Percentiles rank a stretch among this genome's conserved stretches.
Conservation (phyloP, 1,140 invertebrate genomes). For the Calliopsis andreniformis region DNA sequence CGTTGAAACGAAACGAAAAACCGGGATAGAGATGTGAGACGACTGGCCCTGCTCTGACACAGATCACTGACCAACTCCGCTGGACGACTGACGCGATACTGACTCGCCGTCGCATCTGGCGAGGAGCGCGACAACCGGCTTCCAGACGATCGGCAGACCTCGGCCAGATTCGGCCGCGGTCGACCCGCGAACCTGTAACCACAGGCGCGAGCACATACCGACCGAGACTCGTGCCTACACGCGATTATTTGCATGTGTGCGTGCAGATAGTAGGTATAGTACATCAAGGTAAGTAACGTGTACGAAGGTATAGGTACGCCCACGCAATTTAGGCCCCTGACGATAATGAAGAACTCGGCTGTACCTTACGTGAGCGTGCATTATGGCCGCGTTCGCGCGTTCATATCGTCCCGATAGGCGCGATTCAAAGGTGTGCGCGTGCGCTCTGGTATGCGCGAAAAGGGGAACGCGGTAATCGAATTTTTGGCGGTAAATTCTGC, state of each 20-base stretch:
- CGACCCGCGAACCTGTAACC: slow-evolving; percentile 36
- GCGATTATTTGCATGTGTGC: not conserved
- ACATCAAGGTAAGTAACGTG: slow-evolving; percentile 59
- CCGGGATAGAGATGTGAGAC: slow-evolving; percentile 16
- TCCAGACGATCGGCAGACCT: slow-evolving; percentile 43
- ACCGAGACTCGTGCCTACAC: not conserved
- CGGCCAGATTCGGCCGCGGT: slow-evolving; percentile 56
- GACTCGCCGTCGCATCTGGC: slow-evolving; percentile 59
- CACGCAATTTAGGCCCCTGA: slow-evolving; percentile 61
- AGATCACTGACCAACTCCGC: slow-evolving; percentile 72
- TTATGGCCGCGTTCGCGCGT: slow-evolving; percentile 42
- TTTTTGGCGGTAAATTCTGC: not conserved
- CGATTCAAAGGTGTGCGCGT: not conserved
- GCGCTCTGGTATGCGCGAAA: not conserved
- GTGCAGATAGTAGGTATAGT: slow-evolving; percentile 22
- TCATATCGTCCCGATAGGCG: slow-evolving; percentile 1
- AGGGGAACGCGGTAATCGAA: not conserved
- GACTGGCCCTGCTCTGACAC: slow-evolving; percentile 69
- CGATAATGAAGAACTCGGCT: slow-evolving; percentile 61
- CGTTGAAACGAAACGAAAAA: slow-evolving; percentile 4
- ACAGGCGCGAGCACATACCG: not conserved
- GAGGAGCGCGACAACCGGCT: slow-evolving; percentile 66
- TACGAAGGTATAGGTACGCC: slow-evolving; percentile 60
- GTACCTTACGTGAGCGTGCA: slow-evolving; percentile 50
- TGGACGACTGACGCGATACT: slow-evolving; percentile 74